These are phyloP conservation scores for Sipha flava DNA, from an alignment of 1,140 invertebrate species.

Conservation along the genomic window DNA sequence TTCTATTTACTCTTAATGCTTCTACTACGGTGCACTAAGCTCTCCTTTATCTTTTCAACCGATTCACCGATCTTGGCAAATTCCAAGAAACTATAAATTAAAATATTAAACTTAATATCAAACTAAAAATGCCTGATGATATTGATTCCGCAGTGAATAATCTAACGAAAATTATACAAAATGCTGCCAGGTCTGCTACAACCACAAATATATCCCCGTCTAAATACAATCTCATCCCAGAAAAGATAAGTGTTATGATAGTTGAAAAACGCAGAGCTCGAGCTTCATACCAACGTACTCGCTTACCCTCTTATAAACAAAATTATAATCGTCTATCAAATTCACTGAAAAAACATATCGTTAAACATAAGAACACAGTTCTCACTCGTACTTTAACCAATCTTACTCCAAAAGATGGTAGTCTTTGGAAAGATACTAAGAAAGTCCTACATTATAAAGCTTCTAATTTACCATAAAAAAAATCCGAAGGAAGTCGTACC, in stretches of 20 bases:
- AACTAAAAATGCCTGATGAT: no score
- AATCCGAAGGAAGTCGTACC: constrained; percentile 29
- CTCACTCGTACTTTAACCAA: no score
- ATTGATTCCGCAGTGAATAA: no score
- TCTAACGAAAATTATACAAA: background rate
- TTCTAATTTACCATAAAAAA: constrained; percentile 30
- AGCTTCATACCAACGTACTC: no score
- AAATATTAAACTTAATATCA: background rate
- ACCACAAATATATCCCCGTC: background rate
- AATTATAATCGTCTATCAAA: no score
- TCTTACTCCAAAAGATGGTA: no score
- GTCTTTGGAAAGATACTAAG: constrained; percentile 36
- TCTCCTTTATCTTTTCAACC: background rate
- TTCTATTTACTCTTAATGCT: background rate
- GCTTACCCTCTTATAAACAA: no score
- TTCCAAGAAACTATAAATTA: background rate
- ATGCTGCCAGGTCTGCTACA: background rate
- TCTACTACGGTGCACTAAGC: background rate
- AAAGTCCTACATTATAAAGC: constrained; percentile 26
- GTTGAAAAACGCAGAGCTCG: background rate
- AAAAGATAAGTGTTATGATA: background rate
- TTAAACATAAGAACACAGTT: no score
- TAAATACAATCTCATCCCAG: no score
- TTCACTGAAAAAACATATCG: no score
- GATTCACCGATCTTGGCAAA: background rate